These are phyloP conservation scores for Valencia hispanica DNA, from an alignment of 2,797 vertebrate species.

Conservation along the genomic window DNA sequence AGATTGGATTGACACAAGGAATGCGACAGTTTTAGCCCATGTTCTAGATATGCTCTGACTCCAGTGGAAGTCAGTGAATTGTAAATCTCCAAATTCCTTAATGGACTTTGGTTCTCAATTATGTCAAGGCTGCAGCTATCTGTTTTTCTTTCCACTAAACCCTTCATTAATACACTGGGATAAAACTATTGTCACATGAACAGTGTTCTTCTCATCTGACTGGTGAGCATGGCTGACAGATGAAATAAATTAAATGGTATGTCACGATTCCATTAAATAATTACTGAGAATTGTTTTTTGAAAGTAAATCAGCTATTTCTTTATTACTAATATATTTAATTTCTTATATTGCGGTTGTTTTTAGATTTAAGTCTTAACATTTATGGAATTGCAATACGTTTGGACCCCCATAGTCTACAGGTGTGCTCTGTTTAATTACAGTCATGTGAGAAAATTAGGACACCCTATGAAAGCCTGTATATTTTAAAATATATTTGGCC, in stretches of 20 bases:
- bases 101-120: neutral
- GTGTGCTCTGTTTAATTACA: slow-evolving; percentile 12
- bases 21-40: neutral
- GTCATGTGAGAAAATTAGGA: no score
- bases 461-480: no score
- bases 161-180: neutral
- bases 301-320: neutral
- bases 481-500: no score
- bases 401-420: no score
- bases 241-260: neutral
- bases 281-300: neutral
- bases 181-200: neutral
- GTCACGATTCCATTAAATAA: neutral
- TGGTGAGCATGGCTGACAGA: no score
- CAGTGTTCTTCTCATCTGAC: neutral
- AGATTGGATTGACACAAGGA: neutral
- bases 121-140: neutral
- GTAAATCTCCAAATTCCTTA: neutral
- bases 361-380: neutral
- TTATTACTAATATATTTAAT: neutral
- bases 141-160: neutral
- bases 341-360: neutral
- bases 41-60: neutral
- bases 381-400: neutral
- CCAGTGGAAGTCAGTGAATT: neutral